Base-by-base conservation (phyloP, 2,888 invertebrate genomes). In the Copidosoma aretas region DNA sequence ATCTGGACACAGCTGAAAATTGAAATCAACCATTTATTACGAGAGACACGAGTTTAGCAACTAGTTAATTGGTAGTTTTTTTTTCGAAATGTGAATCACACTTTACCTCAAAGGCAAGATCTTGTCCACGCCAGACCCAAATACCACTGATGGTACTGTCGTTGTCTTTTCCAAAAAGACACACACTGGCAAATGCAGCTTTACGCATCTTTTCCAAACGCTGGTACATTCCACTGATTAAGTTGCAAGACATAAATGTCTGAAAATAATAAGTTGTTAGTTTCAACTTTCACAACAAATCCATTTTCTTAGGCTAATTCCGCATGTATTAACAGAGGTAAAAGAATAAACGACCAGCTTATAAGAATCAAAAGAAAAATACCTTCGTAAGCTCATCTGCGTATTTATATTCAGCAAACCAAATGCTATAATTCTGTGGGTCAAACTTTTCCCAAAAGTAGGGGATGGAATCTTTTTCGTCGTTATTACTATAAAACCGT, bases 381-480 rank as follows among this genome's bases (percentile, higher is more conserved):
- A 82, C 82, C 85, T 94, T 93, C 74, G 91, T 87, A 24, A 98
- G 89, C 83, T 99, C 98, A 70, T 95, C 88, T 71, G 93, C 92
- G 86, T 94, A 98, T 85, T 97, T 97, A 89, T 99, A 99, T 87
- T 98, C 97, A 63, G 95, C 92, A 74, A 89, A 91, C 99, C 99
- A 99, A 85, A 99, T 95, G 71, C 97, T 97, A 84, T 96, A 98
- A 85, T 97, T 89, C 82, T 96, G 92, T 10, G 94, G 88, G 85
- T 99, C 99, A 82, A 99, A 98, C 85, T 98, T 95, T 82, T 97
- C 91, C 94, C 96, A 99, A 88, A 99, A 99, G 85, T 95, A 98
- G 0, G 98, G 96, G 82, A 99, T 91, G 67, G 98, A 97, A 81
- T 93, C 92, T 10, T 89, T 86, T 81, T 95, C 97, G 41, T 95